Evolutionary conservation across 2,888 invertebrate species (phyloP).

Genomic region (Parnassius orleans): DNA sequence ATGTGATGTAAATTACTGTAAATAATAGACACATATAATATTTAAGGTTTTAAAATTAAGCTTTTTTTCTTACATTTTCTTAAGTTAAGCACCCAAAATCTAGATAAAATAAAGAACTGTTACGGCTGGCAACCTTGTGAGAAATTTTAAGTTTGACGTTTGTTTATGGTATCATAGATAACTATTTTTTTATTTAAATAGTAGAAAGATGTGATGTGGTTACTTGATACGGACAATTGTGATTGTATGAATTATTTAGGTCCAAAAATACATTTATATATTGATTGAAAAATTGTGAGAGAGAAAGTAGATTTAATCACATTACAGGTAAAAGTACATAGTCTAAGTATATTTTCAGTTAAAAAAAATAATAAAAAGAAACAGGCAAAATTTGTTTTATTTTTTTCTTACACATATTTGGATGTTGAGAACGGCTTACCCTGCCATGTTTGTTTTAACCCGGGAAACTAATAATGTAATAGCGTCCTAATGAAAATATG

Average conservation of each 20-base stretch:
- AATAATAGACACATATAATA: conserved; percentile 61
- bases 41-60: conserved; percentile 60
- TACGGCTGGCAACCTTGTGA: conserved; percentile 49
- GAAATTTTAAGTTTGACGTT: conserved; percentile 59
- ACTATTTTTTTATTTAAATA: conserved; percentile 62
- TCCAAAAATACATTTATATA: conserved; percentile 29
- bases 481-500: too few species aligned
- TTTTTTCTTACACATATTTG: conserved; percentile 25
- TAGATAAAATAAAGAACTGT: conserved; percentile 42
- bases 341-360: conserved; percentile 76
- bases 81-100: conserved; percentile 65
- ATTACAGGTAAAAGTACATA: conserved; percentile 62
- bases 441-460: too few species aligned
- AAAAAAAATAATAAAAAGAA: conserved; percentile 54
- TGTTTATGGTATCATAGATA: conserved; percentile 52
- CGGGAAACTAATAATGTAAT: too few species aligned
- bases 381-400: conserved; percentile 34
- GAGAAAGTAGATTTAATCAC: conserved; percentile 51
- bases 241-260: conserved; percentile 37
- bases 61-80: conserved; percentile 47
- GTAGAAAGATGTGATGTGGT: conserved; percentile 63
- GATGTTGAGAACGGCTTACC: too few species aligned
- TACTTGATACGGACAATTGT: conserved; percentile 36
- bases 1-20: conserved; percentile 81
- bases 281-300: conserved; percentile 31